phyloP scores from a whole-genome alignment of 1,140 invertebrate genomes.

The Druon quercuslanigerum region DNA sequence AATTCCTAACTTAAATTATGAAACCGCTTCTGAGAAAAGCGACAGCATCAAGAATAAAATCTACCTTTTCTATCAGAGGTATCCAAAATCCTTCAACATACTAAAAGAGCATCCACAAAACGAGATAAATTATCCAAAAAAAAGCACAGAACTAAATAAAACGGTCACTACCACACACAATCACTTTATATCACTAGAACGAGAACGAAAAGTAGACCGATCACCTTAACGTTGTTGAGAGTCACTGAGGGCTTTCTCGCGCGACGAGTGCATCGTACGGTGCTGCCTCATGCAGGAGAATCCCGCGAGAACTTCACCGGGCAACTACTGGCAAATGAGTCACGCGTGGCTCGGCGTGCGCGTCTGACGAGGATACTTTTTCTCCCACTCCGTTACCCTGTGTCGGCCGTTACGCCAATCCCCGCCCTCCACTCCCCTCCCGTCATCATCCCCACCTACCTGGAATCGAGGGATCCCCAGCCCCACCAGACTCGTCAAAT shows the following conservation, averaged over 20 bases:
- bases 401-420: conserved; percentile 29
- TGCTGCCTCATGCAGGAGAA: conserved; percentile 67
- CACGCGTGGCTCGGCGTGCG: conserved; percentile 57
- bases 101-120: background rate
- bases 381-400: conserved; percentile 34
- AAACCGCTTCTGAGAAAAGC: no score
- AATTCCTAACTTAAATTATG: no score
- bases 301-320: conserved; percentile 52
- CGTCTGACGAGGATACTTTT: conserved; percentile 51
- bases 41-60: no score
- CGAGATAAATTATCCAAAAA: conserved; percentile 32
- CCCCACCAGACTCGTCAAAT: conserved; percentile 45
- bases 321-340: conserved; percentile 60
- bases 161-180: conserved; percentile 37
- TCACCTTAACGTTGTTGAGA: conserved; percentile 39
- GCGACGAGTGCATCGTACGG: conserved; percentile 41
- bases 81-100: background rate
- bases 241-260: conserved; percentile 37
- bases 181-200: conserved; percentile 17
- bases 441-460: background rate
- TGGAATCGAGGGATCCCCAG: conserved; percentile 13
- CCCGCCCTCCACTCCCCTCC: conserved; percentile 33
- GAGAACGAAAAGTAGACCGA: conserved; percentile 34
- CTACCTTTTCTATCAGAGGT: no score
- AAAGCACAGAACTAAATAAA: conserved; percentile 29